phyloP scores from a whole-genome alignment of 2,797 vertebrate genomes.

The Lagorchestes hirsutus region DNA sequence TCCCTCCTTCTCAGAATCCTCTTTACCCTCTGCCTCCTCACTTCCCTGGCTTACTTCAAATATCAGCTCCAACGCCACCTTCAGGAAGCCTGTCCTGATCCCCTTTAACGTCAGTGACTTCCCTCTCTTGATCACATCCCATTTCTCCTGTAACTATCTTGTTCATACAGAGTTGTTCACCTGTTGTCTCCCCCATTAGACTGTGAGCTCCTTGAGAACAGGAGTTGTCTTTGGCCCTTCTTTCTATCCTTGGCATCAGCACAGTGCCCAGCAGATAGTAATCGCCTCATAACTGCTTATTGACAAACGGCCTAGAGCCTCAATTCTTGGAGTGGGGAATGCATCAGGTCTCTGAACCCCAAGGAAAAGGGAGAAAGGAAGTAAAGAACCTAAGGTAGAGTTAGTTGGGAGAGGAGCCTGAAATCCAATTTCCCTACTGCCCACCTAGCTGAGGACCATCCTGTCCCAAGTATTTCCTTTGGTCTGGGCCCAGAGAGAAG shows the following conservation, averaged over 20 bases:
- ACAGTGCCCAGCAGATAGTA: neutral
- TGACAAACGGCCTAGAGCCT: neutral
- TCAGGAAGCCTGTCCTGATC: neutral
- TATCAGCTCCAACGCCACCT: neutral
- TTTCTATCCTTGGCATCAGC: neutral
- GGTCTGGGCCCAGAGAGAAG: too few species aligned
- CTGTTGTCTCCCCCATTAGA: neutral
- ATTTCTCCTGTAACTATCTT: neutral
- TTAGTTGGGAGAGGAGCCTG: too few species aligned
- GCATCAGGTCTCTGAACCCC: too few species aligned
- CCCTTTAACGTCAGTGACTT: neutral
- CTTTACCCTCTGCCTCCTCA: neutral
- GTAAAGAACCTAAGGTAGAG: too few species aligned
- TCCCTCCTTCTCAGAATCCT: neutral
- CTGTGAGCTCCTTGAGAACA: neutral
- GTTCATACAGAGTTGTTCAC: neutral
- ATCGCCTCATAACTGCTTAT: neutral
- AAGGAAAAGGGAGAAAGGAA: too few species aligned
- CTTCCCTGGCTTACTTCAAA: neutral
- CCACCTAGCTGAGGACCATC: too few species aligned
- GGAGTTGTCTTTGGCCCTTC: neutral
- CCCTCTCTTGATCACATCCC: neutral
- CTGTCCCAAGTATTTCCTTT: too few species aligned
- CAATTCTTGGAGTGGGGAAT: accelerated
- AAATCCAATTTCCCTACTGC: too few species aligned